Evolutionary conservation across 2,797 vertebrate species (phyloP), one percentile per base, ranked within the genome.

Genomic region (Anableps anableps): DNA sequence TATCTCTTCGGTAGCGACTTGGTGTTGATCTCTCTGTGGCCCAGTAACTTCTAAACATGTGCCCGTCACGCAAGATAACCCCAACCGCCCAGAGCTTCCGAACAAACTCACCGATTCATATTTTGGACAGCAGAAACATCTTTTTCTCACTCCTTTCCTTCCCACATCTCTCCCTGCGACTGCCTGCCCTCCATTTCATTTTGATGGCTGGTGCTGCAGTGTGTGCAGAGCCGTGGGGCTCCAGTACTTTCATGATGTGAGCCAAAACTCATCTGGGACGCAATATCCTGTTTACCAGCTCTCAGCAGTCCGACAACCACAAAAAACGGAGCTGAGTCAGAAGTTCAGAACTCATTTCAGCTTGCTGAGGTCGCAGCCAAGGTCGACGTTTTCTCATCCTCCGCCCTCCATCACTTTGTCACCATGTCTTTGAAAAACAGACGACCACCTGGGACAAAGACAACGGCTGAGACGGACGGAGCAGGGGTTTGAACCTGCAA

Each of bases 261-360:
- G 91, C 83, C 86, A 79, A 88, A 91, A 88, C 82, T 88, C 88
- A 85, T 85, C 85, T 89, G 87, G 85, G 90, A 93, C 83, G 86
- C 84, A 86, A 87, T 89, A 93, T 94, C 92, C 93, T 89, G 91
- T 93, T 93, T 91, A 89, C 87, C 88, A 88, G 85, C 91, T 87
- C 90, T 93, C 88, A 93, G 93, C 88, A 89, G 85, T 91, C 86
- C 87, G 76, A 80, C 87, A 92, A 92, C 89, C 85, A 84, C 91
- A 89, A 87, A 88, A 81, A 81, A 80, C 82, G 48, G 89, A 91
- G 88, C 87, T 55, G 85, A 89, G 83, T 86, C 86, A 89, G 80
- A 92, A 92, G 81, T 90, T 91, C 87, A 81, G 53, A 86, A 87
- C 90, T 90, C 88, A 92, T 92, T 88, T 87, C 79, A 85, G 88